Evolutionary conservation across 2,888 invertebrate genomes (phyloP).

Genomic region (Perizoma affinitatum): DNA sequence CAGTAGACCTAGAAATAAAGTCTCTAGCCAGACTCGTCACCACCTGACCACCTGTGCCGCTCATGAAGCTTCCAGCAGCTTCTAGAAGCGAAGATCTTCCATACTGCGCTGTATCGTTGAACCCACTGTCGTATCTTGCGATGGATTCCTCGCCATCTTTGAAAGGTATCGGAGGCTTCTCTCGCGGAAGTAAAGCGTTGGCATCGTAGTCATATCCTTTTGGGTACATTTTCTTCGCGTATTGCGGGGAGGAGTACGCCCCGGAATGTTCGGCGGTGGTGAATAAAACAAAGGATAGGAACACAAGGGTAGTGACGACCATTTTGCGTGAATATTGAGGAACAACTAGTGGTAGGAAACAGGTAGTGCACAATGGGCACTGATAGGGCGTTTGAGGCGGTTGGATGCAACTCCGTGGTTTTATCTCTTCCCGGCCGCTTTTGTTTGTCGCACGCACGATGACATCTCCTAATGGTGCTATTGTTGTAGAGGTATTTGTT

Average conservation of each 20-base stretch:
- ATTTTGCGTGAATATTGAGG: constrained; percentile 54
- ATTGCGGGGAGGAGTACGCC: constrained; percentile 81
- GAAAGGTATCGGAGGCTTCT: constrained; percentile 59
- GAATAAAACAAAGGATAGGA: constrained; percentile 50
- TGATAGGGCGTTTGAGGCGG: constrained; percentile 60
- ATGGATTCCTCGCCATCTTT: constrained; percentile 52
- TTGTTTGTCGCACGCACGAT: constrained; percentile 81
- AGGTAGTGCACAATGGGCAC: constrained; percentile 49
- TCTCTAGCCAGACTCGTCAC: constrained; percentile 86
- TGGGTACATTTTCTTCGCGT: constrained; percentile 79
- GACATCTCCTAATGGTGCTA: constrained; percentile 77
- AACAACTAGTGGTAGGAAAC: constrained; percentile 61
- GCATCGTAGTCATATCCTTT: constrained; percentile 57
- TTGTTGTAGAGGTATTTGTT: constrained; percentile 66
- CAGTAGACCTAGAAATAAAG: constrained; percentile 87
- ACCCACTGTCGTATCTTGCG: constrained; percentile 58
- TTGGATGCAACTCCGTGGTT: constrained; percentile 60
- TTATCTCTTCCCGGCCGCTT: constrained; percentile 77
- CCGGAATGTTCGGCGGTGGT: constrained; percentile 69
- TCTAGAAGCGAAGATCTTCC: constrained; percentile 69
- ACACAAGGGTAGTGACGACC: constrained; percentile 57
- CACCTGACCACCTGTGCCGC: constrained; percentile 78
- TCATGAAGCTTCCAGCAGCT: constrained; percentile 71
- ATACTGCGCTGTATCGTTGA: constrained; percentile 59
- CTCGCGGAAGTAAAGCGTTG: constrained; percentile 65